Evolutionary conservation across 2,888 invertebrate genomes (phyloP).

Genomic region (Hydropsyche betteni): DNA sequence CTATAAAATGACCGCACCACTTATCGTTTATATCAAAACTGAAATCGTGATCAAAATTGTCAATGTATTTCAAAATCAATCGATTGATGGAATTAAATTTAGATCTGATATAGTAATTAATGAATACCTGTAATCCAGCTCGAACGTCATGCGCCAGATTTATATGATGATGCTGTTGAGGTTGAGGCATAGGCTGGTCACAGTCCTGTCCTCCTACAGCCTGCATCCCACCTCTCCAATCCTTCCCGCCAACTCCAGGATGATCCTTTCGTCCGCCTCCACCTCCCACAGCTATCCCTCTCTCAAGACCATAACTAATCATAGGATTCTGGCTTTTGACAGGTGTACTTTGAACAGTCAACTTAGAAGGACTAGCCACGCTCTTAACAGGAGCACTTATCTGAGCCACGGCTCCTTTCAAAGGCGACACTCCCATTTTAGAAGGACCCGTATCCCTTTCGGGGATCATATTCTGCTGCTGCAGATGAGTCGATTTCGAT

Average conservation of each 20-base stretch:
- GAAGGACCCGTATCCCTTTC: slow-evolving; percentile 65
- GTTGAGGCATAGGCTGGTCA: slow-evolving; percentile 54
- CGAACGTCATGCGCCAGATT: slow-evolving; percentile 72
- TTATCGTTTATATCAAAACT: too few species aligned
- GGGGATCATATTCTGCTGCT: slow-evolving; percentile 63
- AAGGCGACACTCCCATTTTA: slow-evolving; percentile 59
- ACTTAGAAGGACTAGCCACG: slow-evolving; percentile 66
- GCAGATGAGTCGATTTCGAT: slow-evolving; percentile 53
- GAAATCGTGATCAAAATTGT: too few species aligned
- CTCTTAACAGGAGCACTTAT: slow-evolving; percentile 55
- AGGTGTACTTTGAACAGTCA: slow-evolving; percentile 70
- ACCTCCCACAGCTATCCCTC: slow-evolving; percentile 55
- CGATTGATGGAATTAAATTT: too few species aligned
- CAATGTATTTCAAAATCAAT: too few species aligned
- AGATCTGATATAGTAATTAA: neutral
- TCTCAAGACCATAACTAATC: slow-evolving; percentile 66
- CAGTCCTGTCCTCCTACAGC: slow-evolving; percentile 37
- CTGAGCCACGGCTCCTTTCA: slow-evolving; percentile 53
- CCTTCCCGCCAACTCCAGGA: slow-evolving; percentile 53
- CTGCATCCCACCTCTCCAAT: slow-evolving; percentile 47
- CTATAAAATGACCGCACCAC: too few species aligned
- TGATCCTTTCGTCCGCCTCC: slow-evolving; percentile 58
- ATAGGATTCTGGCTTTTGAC: slow-evolving; percentile 70
- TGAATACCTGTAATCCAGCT: slow-evolving; percentile 65
- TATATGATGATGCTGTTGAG: slow-evolving; percentile 66